Base-by-base conservation (phyloP, 2,888 invertebrate genomes). In the Melitaea athalia region DNA sequence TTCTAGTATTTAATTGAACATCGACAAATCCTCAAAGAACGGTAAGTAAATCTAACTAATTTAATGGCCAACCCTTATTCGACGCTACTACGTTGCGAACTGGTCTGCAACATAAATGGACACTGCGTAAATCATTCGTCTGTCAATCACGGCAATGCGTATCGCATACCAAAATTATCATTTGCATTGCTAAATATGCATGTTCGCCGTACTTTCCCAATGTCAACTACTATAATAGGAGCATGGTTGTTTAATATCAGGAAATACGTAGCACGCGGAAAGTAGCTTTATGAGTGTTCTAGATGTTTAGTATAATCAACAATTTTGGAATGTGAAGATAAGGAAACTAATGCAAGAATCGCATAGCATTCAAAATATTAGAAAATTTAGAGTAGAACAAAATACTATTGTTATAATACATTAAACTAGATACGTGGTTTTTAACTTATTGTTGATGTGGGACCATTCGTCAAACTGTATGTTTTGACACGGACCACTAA, bases 91-190 rank as follows among this genome's bases (percentile, higher is more conserved):
- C 62, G 55, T 67, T 49, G 38, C 52, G 49, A 70, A 70, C 55
- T 33, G 57, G 52, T 59, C 53, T 45, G 52, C 62, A 63, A 59
- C 64, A 43, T 70, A n/a, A n/a, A 70, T 67, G 70, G 67, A 10
- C 17, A 59, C 64, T 63, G 68, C 68, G 68, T 64, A 68, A 59
- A 70, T 68, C 70, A 65, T 68, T 67, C 47, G 64, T 52, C 68
- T 49, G 68, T 65, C 64, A 59, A 64, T 67, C 63, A 57, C 33
- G 50, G 49, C 11, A 52, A 11, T 47, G 47, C 52, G 64, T 67
- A 31, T 10, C 53, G 67, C 55, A 64, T 67, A 52, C 64, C 61
- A 63, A 64, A 67, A 49, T 17, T 15, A 55, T 67, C 24, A 24
- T 24, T 24, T 24, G 3, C 24, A 24, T 57, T 63, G 59, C 61